Percentiles rank a stretch among this genome's conserved stretches.
phyloP scores from a whole-genome alignment of 2,797 vertebrate genomes.

The Anniella stebbinsi region DNA sequence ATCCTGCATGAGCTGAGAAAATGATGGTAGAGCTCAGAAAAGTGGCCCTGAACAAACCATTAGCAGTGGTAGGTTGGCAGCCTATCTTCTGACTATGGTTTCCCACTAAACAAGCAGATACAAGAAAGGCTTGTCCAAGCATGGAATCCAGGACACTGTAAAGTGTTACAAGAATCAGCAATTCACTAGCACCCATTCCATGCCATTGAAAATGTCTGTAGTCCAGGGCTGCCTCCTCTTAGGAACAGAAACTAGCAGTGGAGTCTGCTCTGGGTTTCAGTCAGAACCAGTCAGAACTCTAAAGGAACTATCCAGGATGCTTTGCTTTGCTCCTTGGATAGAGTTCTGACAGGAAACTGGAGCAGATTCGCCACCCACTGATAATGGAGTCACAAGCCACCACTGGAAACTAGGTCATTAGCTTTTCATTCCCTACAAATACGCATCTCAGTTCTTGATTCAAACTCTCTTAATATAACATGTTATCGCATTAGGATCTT shows the following conservation, averaged over 20 bases:
- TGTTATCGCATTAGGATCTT: background rate
- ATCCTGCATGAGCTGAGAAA: constrained; percentile 42
- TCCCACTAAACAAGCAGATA: background rate
- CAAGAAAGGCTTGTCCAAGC: constrained; percentile 19
- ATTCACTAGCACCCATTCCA: background rate
- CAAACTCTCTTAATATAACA: background rate
- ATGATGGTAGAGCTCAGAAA: constrained; percentile 49
- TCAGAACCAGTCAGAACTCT: too few relatives aligned
- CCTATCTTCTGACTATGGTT: background rate
- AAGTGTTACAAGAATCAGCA: constrained; percentile 2
- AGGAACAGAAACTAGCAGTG: background rate
- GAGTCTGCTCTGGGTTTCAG: too few relatives aligned
- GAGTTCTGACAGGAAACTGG: too few relatives aligned
- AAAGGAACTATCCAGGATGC: too few relatives aligned
- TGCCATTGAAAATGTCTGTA: background rate
- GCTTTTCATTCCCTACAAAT: background rate
- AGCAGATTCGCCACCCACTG: too few relatives aligned
- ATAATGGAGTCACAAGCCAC: too few relatives aligned
- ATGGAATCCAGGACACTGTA: background rate
- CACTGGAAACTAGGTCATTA: background rate
- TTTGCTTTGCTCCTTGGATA: too few relatives aligned
- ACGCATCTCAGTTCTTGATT: background rate
- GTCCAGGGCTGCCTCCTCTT: background rate
- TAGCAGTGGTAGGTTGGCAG: background rate
- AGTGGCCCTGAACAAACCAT: background rate